These are phyloP conservation scores for Meandrina meandrites DNA, from an alignment of 92 coral and sea anemone genomes.

Conservation along the genomic window DNA sequence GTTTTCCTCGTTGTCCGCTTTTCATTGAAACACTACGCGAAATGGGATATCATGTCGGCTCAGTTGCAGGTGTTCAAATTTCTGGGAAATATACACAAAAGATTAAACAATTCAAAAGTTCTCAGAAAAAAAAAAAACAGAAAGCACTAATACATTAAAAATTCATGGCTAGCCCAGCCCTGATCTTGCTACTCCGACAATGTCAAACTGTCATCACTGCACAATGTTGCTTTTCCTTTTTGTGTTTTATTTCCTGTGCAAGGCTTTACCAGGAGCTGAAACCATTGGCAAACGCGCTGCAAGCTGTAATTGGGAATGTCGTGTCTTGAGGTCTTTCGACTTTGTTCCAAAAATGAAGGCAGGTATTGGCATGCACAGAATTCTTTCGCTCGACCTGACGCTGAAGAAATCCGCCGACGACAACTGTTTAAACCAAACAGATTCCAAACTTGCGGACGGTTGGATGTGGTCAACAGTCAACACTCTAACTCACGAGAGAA, in stretches of 20 bases:
- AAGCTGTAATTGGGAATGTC: neutral
- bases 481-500: neutral
- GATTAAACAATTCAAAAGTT: neutral
- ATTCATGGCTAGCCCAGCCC: neutral
- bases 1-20: no score
- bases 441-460: neutral
- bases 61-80: slow-evolving; percentile 8
- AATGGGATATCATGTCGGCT: neutral
- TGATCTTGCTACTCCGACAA: neutral
- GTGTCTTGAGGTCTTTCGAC: neutral
- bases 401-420: neutral
- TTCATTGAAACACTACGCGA: no score
- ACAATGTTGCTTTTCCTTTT: slow-evolving; percentile 1
- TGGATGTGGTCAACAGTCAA: slow-evolving; percentile 11
- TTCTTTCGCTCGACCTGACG: neutral
- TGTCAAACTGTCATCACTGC: neutral
- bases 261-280: neutral
- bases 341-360: neutral
- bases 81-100: neutral
- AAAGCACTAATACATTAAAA: neutral
- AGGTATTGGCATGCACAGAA: neutral
- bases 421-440: neutral
- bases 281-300: neutral
- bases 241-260: neutral
- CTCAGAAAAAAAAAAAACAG: neutral